Conservation (phyloP, 2,797 vertebrate genomes). For the Atherinosoma microstoma region DNA sequence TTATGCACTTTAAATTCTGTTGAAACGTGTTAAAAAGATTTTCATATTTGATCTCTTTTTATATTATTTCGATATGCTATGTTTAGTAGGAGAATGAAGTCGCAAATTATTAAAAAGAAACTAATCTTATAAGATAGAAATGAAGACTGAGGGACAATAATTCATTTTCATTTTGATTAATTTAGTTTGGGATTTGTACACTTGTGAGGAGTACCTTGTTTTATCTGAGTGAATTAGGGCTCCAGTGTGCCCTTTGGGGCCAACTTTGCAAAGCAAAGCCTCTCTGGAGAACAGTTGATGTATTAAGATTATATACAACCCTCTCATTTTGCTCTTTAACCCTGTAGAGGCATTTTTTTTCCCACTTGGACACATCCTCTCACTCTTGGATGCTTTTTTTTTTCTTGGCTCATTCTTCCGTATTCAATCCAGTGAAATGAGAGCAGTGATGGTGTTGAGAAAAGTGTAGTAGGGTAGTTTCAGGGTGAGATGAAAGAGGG, state of each 20-base stretch:
- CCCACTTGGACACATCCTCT: slow-evolving; percentile 54
- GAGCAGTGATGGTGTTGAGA: slow-evolving; percentile 30
- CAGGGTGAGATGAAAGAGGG: slow-evolving; percentile 37
- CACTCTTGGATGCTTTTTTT: slow-evolving; percentile 19
- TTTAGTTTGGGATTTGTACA: slow-evolving; percentile 67
- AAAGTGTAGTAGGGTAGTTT: slow-evolving; percentile 34
- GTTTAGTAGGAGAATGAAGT: slow-evolving; percentile 20
- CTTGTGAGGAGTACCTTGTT: slow-evolving; percentile 34
- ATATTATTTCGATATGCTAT: not conserved
- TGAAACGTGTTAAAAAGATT: not conserved
- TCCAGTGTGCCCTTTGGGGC: slow-evolving; percentile 12
- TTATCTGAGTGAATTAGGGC: slow-evolving; percentile 51
- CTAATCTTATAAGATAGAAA: slow-evolving; percentile 46
- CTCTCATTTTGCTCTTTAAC: slow-evolving; percentile 35
- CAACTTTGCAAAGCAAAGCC: slow-evolving; percentile 36
- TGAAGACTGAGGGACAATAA: slow-evolving; percentile 55
- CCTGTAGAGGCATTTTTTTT: slow-evolving; percentile 44
- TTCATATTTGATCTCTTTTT: not conserved
- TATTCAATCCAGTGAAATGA: slow-evolving; percentile 19
- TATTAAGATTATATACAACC: slow-evolving; percentile 44
- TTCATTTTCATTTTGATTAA: slow-evolving; percentile 65
- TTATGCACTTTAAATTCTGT: not conserved
- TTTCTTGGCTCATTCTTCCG: slow-evolving; percentile 26
- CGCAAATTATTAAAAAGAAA: slow-evolving; percentile 21
- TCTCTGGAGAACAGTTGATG: slow-evolving; percentile 28